Evolutionary conservation across 2,113 vertebrate genomes (phyloP).

Genomic region (Takifugu flavidus): DNA sequence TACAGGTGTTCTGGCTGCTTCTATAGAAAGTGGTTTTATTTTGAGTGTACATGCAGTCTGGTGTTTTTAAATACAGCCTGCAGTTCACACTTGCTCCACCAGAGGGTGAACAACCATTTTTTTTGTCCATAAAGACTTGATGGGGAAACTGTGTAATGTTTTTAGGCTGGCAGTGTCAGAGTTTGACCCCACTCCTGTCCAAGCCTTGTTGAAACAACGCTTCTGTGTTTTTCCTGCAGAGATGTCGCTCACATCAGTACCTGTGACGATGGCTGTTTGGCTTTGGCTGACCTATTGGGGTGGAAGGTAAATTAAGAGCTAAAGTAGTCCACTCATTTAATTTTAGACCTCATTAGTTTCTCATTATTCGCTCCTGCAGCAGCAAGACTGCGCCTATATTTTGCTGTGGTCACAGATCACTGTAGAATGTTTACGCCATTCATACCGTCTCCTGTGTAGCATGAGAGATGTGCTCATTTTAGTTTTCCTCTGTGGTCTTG

Average conservation of each 20-base stretch:
- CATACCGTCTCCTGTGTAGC: too few species aligned
- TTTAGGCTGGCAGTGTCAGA: too few species aligned
- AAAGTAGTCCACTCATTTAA: neutral
- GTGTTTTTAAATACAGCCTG: neutral
- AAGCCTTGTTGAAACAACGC: neutral
- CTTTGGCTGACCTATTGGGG: slow-evolving; percentile 84
- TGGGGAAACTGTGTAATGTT: too few species aligned
- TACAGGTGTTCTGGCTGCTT: slow-evolving; percentile 79
- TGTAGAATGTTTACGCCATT: neutral
- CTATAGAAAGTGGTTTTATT: neutral
- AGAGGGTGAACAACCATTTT: slow-evolving; percentile 1
- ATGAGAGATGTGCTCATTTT: neutral
- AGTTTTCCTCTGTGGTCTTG: slow-evolving; percentile 22
- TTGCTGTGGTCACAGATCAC: too few species aligned
- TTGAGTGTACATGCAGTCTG: neutral
- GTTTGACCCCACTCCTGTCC: too few species aligned
- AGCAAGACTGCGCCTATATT: too few species aligned
- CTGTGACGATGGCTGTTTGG: slow-evolving; percentile 86
- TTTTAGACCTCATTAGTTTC: neutral
- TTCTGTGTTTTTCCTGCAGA: slow-evolving; percentile 58
- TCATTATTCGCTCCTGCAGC: too few species aligned
- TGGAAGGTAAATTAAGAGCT: slow-evolving; percentile 80
- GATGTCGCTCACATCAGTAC: slow-evolving; percentile 86
- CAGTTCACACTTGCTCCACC: neutral
- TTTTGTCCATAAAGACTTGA: neutral